Base-by-base conservation (phyloP, 2,797 vertebrate genomes). In the Pampus argenteus region DNA sequence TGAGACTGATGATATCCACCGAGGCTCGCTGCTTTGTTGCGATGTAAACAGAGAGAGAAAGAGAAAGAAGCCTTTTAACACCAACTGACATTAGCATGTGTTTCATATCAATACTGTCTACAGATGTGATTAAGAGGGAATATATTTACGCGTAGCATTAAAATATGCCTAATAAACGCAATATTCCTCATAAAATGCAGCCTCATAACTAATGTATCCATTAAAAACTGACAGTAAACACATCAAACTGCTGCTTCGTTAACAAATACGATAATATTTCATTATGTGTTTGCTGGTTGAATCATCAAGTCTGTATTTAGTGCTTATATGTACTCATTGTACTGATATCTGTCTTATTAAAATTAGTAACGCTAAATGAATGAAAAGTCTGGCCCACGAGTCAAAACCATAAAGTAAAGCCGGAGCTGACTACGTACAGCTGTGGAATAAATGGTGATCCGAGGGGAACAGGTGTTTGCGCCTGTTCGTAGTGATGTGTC, bases 31-130 rank as follows among this genome's bases (percentile, higher is more conserved):
- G 71, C 51, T 67, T 76, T 40, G 78, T 62, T 61, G 69, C 56
- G 69, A 75, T 50, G 74, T 78, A 82, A 84, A 85, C 74, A 84
- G 48, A 69, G 65, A 25, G 49, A 78, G 70, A 77, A 44, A 78
- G 70, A 77, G 63, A 68, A 67, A 71, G 49, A 40, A 69, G 68
- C 6, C 66, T 56, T 82, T 81, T 81, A 71, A 84, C 76, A 78
- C 51, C 57, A 23, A 17, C 81, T 65, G 76, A 84, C 72, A 81
- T 82, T 55, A 75, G 78, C 78, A 66, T 62, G 56, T 48, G 0
- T 47, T 58, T 86, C 56, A 15, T 49, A 60, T 80, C 78, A 61
- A 50, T 66, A 20, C 31, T 15, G 61, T 29, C 50, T 17, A 17
- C 58, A 17, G 69, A 71, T 57, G 14, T 68, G 76, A 78, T 78